These are phyloP conservation scores for Drosophila orosa DNA, from an alignment of 1,140 invertebrate species.

Conservation along the genomic window DNA sequence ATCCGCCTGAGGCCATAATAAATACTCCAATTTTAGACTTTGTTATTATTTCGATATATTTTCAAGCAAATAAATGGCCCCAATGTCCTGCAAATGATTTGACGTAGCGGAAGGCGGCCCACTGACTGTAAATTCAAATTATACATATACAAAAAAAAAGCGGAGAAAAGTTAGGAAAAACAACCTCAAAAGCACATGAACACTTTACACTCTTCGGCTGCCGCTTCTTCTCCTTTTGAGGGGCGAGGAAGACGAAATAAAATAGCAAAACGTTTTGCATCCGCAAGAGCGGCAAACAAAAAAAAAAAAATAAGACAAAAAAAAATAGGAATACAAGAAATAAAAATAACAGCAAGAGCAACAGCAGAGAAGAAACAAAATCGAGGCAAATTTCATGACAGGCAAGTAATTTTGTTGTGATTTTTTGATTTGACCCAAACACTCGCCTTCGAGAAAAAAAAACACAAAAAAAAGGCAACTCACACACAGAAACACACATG, in stretches of 20 bases:
- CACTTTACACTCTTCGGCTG: conserved; percentile 63
- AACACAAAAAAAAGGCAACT: conserved; percentile 25
- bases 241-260: conserved; percentile 45
- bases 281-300: conserved; percentile 48
- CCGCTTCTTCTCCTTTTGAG: conserved; percentile 5
- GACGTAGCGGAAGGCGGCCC: conserved; percentile 67
- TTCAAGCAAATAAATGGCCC: not conserved
- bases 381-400: conserved; percentile 80
- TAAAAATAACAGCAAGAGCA: conserved; percentile 20
- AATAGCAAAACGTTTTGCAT: conserved; percentile 78
- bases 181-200: conserved; percentile 66
- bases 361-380: conserved; percentile 55
- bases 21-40: not conserved
- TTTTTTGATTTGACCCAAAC: conserved; percentile 81
- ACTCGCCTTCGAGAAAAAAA: conserved; percentile 42
- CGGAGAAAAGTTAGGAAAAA: conserved; percentile 44
- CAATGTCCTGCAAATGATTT: conserved; percentile 64
- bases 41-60: not conserved
- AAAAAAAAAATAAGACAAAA: conserved; percentile 18
- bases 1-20: not conserved
- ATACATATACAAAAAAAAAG: conserved; percentile 51
- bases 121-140: conserved; percentile 77
- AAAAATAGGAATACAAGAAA: conserved; percentile 5
- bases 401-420: conserved; percentile 80
- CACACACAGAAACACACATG: conserved; percentile 25